These are phyloP conservation scores for Semicossyphus pulcher DNA, from an alignment of 2,113 vertebrate genomes.

Conservation along the genomic window DNA sequence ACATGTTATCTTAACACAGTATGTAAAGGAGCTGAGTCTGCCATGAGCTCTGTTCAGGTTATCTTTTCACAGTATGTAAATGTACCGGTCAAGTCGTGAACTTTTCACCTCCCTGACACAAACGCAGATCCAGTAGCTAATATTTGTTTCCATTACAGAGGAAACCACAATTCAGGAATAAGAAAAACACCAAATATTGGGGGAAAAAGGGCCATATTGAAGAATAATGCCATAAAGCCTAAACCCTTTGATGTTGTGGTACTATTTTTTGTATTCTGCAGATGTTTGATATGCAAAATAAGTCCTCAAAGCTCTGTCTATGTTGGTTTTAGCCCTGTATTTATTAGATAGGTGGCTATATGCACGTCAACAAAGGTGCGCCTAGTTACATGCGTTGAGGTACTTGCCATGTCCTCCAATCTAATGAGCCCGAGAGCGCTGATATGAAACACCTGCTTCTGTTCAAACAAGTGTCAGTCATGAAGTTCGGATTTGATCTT, in stretches of 20 bases:
- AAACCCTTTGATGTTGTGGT: no score
- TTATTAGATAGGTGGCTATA: not conserved
- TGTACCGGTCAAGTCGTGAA: not conserved
- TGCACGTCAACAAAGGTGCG: no score
- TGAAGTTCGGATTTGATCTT: not conserved
- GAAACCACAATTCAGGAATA: not conserved
- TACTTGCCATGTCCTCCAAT: rapidly evolving
- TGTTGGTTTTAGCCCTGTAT: not conserved
- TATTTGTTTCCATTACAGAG: not conserved
- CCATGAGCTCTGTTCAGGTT: not conserved
- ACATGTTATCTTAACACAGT: not conserved
- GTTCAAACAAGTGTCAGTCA: not conserved
- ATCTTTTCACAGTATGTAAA: not conserved
- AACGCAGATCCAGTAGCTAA: not conserved
- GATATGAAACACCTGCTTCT: not conserved
- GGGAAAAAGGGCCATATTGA: not conserved
- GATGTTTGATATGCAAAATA: no score
- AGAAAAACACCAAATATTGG: not conserved
- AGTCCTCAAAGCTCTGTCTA: no score
- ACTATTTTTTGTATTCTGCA: no score
- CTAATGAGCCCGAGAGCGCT: not conserved
- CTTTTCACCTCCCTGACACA: not conserved
- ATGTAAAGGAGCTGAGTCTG: not conserved
- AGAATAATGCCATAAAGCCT: no score
- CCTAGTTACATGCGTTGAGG: no score